A percentile compares a stretch with the other conserved stretches of the same genome.
phyloP scores from a whole-genome alignment of 1,140 invertebrate genomes.

The Colletes latitarsis region DNA sequence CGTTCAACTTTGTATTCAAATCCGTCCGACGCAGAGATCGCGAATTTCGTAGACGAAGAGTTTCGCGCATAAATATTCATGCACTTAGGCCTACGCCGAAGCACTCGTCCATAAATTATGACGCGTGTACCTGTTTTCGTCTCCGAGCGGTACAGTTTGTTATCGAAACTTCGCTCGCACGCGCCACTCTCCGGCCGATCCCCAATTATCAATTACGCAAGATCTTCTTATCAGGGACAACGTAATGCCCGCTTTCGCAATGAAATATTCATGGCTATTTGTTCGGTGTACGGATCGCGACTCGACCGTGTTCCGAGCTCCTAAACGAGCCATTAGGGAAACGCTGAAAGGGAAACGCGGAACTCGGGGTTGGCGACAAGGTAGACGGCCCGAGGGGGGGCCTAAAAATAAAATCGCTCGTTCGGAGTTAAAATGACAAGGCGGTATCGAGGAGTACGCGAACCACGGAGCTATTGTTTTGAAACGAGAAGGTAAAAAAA shows the following conservation, averaged over 20 bases:
- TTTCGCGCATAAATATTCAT: neutral
- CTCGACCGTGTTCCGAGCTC: neutral
- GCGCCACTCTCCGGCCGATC: too few species aligned
- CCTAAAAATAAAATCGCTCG: neutral
- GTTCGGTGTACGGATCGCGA: neutral
- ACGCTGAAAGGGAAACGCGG: neutral
- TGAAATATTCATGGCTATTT: neutral
- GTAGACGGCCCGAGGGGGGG: neutral
- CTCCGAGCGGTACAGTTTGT: neutral
- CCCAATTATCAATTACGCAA: slow-evolving; percentile 41
- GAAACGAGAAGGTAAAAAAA: slow-evolving; percentile 1
- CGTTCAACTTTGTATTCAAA: too few species aligned
- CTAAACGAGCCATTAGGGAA: neutral
- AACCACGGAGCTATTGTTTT: slow-evolving; percentile 21
- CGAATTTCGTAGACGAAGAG: too few species aligned
- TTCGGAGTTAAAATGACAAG: neutral
- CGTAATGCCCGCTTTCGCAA: slow-evolving; percentile 8
- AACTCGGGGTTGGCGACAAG: neutral
- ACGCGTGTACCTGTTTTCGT: neutral
- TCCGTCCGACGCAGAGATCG: too few species aligned
- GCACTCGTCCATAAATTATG: too few species aligned
- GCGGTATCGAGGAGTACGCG: slow-evolving; percentile 1
- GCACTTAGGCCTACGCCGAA: neutral
- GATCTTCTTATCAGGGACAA: slow-evolving; percentile 10
- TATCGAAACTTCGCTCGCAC: neutral